phyloP scores from a whole-genome alignment of 1,140 invertebrate species.

The Lycorma delicatula region DNA sequence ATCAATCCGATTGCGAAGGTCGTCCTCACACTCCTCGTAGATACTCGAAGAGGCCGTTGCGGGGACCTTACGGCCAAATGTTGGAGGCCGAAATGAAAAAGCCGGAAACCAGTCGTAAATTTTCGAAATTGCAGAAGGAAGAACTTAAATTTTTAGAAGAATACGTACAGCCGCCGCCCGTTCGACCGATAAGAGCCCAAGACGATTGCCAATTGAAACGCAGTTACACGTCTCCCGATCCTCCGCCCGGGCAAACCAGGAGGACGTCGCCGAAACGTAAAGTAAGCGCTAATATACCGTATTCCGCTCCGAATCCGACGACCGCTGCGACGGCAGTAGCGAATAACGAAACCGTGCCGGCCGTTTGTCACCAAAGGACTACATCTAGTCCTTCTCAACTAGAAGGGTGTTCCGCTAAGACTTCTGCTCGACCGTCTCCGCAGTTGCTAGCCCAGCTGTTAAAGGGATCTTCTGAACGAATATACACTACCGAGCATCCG shows the following conservation, averaged over 20 bases:
- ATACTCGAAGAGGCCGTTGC: conserved; percentile 62
- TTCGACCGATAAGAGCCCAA: conserved; percentile 31
- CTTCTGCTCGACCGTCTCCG: conserved; percentile 44
- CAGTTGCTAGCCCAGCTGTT: conserved; percentile 63
- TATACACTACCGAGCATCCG: conserved; percentile 14
- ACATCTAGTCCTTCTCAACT: conserved; percentile 71
- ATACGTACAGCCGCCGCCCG: conserved; percentile 32
- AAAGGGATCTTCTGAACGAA: conserved; percentile 62
- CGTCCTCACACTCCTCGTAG: conserved; percentile 37
- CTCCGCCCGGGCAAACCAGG: neutral
- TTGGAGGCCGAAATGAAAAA: conserved; percentile 75
- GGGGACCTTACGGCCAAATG: conserved; percentile 76
- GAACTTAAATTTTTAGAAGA: conserved; percentile 47
- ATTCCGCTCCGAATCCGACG: conserved; percentile 29
- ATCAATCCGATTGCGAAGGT: conserved; percentile 47
- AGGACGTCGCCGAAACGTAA: conserved; percentile 39
- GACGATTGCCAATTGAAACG: conserved; percentile 41
- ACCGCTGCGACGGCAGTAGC: conserved; percentile 24
- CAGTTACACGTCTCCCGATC: conserved; percentile 24
- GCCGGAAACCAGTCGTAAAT: conserved; percentile 41
- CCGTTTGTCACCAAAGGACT: conserved; percentile 58
- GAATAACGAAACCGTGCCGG: conserved; percentile 27
- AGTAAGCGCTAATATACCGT: conserved; percentile 43
- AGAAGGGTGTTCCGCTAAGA: conserved; percentile 39
- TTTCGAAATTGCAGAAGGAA: conserved; percentile 42